Conservation (phyloP, 2,113 vertebrate species). For the Malurus alboscapulatus region DNA sequence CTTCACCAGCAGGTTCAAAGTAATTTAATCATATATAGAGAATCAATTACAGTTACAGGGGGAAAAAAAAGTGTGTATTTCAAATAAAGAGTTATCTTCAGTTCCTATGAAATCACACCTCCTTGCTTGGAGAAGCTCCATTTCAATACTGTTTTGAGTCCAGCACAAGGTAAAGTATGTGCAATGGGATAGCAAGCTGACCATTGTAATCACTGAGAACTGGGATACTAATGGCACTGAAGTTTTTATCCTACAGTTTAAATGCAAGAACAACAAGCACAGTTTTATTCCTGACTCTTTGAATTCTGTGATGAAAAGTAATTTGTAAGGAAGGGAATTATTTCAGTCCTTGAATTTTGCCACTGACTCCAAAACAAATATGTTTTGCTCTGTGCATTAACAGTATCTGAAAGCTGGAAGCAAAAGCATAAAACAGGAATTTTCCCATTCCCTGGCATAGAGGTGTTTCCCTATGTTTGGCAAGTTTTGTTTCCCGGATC, state of each 20-base stretch:
- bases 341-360: neutral
- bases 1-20: neutral
- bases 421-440: neutral
- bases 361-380: neutral
- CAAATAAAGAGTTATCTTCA: neutral
- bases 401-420: neutral
- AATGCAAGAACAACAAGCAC: neutral
- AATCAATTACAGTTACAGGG: neutral
- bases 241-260: neutral
- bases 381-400: neutral
- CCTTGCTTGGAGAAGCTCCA: neutral
- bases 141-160: neutral
- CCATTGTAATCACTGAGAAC: neutral
- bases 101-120: neutral
- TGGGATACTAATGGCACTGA: neutral
- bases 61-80: neutral
- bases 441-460: neutral
- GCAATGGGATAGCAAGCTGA: neutral
- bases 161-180: neutral
- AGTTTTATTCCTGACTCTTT: neutral
- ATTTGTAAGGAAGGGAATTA: neutral
- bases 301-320: neutral
- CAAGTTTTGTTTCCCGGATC: neutral
- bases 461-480: neutral
- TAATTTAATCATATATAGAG: neutral